Evolutionary conservation across 2,888 invertebrate genomes (phyloP), one percentile per base, ranked within the genome.

Genomic region (Aspidiotus destructor): DNA sequence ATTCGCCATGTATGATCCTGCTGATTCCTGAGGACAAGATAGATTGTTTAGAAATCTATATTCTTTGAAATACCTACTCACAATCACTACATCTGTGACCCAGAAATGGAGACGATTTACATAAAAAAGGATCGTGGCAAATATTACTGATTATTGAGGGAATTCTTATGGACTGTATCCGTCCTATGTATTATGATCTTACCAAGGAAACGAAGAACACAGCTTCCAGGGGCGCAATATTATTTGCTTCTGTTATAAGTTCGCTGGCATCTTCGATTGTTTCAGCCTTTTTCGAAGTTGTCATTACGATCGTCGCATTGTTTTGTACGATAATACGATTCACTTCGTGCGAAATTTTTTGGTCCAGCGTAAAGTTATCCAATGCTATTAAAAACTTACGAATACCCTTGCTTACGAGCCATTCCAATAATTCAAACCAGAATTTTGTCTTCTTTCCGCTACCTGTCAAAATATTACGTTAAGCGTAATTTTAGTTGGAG

Each of bases 41-140:
- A n/a, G 15, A 52, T 15, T 52, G 13, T 52, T n/a, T 10, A 11
- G 5, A 53, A 41, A 28, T 60, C 79, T 75, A 9, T 79, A 78
- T 28, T 28, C 28, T 28, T 28, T 5, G 5, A 28, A 5, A 28
- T 28, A 28, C 28, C 28, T 28, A 48, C n/a, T 48, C 10, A 48
- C 10, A 48, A 48, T 48, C n/a, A 48, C 48, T 13, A 2, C 2
- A 48, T n/a, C 6, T n/a, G 48, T 13, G 2, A 48, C 2, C 2
- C n/a, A 48, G 6, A 3, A 48, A 48, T 28, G 28, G 28, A 48
- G 3, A 48, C 6, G 1, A 6, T 48, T 48, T 6, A 48, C 11
- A 11, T n/a, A 1, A n/a, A n/a, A 48, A 48, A n/a, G 48, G 6
- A 6, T 28, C 28, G n/a, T 3, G n/a, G 48, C 2, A 48, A 48